Conservation (phyloP, 1,140 invertebrate genomes). For the Anastrepha obliqua region DNA sequence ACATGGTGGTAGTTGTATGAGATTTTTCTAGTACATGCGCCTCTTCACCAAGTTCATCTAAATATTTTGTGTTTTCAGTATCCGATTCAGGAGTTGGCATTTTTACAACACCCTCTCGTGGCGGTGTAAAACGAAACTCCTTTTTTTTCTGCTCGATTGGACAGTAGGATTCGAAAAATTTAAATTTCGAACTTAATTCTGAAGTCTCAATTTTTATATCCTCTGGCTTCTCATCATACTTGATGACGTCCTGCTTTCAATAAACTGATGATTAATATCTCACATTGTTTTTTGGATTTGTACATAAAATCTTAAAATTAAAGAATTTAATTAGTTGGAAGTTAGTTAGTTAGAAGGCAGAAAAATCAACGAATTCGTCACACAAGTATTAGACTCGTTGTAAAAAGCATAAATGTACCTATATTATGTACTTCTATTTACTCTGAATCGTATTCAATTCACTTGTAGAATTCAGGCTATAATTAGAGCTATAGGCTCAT, state of each 20-base stretch:
- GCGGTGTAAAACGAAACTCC: slow-evolving; percentile 90
- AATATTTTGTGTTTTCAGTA: slow-evolving; percentile 26
- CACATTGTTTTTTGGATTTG: no score
- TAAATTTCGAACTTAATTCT: slow-evolving; percentile 89
- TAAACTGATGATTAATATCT: no score
- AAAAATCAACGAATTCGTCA: no score
- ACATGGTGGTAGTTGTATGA: slow-evolving; percentile 88
- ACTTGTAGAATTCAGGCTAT: no score
- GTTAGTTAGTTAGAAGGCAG: no score
- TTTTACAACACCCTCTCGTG: slow-evolving; percentile 83
- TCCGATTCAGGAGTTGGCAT: slow-evolving; percentile 69
- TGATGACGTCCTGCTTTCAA: slow-evolving; percentile 59
- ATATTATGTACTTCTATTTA: no score
- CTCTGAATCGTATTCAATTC: no score
- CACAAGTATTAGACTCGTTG: no score
- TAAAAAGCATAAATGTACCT: no score
- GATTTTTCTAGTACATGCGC: slow-evolving; percentile 78
- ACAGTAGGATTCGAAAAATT: slow-evolving; percentile 92
- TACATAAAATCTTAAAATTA: no score
- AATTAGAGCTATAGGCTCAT: no score
- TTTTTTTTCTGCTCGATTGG: slow-evolving; percentile 81
- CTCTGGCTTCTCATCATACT: slow-evolving; percentile 80
- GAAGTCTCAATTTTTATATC: slow-evolving; percentile 87
- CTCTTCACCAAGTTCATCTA: slow-evolving; percentile 28
- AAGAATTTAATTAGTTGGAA: no score